phyloP scores from a whole-genome alignment of 2,888 invertebrate species.

The Drosophila monieri region DNA sequence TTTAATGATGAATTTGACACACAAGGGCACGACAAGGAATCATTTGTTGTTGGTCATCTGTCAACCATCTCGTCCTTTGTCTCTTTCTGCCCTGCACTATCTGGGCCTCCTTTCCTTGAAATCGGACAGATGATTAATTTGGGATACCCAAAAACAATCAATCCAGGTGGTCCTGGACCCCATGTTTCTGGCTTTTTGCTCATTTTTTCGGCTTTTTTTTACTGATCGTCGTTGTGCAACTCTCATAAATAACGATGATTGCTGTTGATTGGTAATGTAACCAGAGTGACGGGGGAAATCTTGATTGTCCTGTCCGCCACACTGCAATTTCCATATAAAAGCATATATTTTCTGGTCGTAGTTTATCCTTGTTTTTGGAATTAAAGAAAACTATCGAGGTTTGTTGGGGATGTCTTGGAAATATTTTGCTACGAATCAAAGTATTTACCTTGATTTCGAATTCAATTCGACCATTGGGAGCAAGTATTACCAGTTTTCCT shows the following conservation, averaged over 20 bases:
- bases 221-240: slow-evolving; percentile 60
- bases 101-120: slow-evolving; percentile 37
- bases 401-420: background rate
- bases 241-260: slow-evolving; percentile 67
- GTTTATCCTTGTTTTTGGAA: too few relatives aligned
- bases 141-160: slow-evolving; percentile 52
- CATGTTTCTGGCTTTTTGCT: slow-evolving; percentile 15
- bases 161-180: slow-evolving; percentile 61
- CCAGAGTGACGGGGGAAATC: slow-evolving; percentile 34
- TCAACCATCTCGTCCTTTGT: slow-evolving; percentile 14
- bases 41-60: slow-evolving; percentile 44
- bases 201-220: slow-evolving; percentile 21
- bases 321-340: slow-evolving; percentile 10
- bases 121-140: slow-evolving; percentile 70
- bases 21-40: slow-evolving; percentile 81
- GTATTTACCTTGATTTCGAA: background rate
- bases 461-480: background rate
- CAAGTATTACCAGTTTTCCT: slow-evolving; percentile 18
- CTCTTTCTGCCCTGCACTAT: slow-evolving; percentile 20
- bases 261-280: slow-evolving; percentile 47
- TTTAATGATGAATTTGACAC: slow-evolving; percentile 84
- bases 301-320: slow-evolving; percentile 45
- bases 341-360: background rate
- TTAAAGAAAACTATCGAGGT: background rate
- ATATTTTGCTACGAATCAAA: background rate